A percentile compares a stretch with the other conserved stretches of the same genome.
Evolutionary conservation across 2,113 vertebrate species (phyloP).

Genomic region (Chaetodon trifascialis): DNA sequence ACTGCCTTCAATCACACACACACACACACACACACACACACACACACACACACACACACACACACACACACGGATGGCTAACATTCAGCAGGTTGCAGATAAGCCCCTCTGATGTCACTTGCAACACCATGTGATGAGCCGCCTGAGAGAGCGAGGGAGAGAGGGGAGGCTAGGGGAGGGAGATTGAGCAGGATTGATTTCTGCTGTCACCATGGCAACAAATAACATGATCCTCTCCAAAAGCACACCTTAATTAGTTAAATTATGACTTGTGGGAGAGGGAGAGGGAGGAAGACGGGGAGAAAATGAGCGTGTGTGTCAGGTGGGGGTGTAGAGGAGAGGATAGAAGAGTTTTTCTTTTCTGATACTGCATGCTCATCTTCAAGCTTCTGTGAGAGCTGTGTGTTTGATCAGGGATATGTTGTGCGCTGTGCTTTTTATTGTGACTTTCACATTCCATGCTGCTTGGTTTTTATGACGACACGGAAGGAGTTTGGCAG

Average conservation of each 20-base stretch:
- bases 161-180: slow-evolving; percentile 48
- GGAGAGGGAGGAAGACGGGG: slow-evolving; percentile 3
- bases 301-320: neutral
- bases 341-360: slow-evolving; percentile 33
- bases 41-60: neutral
- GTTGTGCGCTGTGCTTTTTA: slow-evolving; percentile 43
- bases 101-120: slow-evolving; percentile 81
- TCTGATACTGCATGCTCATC: slow-evolving; percentile 37
- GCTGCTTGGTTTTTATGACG: slow-evolving; percentile 45
- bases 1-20: slow-evolving; percentile 34
- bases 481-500: slow-evolving; percentile 29
- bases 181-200: slow-evolving; percentile 79
- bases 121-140: slow-evolving; percentile 74
- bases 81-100: slow-evolving; percentile 82
- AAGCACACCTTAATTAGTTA: slow-evolving; percentile 87
- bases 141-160: slow-evolving; percentile 47
- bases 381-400: slow-evolving; percentile 47
- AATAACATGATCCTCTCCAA: slow-evolving; percentile 85
- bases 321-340: slow-evolving; percentile 21
- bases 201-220: slow-evolving; percentile 83
- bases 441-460: slow-evolving; percentile 53
- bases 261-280: slow-evolving; percentile 81
- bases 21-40: slow-evolving; percentile 18
- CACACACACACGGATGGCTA: slow-evolving; percentile 16
- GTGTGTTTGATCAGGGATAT: slow-evolving; percentile 63